Conservation (phyloP, 1,140 invertebrate species). For the Amyelois transitella region DNA sequence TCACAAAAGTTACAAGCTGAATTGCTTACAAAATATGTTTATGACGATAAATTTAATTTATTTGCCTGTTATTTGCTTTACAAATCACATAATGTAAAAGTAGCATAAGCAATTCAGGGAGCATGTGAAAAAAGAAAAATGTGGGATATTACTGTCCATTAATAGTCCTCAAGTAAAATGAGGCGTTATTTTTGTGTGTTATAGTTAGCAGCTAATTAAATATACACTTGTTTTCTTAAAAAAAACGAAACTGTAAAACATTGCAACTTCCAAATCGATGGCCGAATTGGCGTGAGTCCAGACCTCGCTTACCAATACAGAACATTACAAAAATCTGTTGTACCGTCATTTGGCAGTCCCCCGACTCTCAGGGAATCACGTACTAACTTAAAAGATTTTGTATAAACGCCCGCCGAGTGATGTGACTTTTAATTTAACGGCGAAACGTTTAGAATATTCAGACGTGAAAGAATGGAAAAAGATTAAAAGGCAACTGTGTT, state of each 20-base stretch:
- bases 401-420: slow-evolving; percentile 43
- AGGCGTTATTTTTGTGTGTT: no score
- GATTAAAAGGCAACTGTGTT: slow-evolving; percentile 11
- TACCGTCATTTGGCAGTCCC: slow-evolving; percentile 55
- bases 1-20: background rate
- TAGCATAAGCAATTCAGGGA: no score
- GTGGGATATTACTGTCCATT: no score
- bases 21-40: background rate
- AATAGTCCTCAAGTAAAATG: no score
- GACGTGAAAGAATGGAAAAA: slow-evolving; percentile 34
- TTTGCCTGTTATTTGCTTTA: no score
- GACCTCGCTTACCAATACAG: slow-evolving; percentile 63
- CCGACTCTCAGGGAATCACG: slow-evolving; percentile 37
- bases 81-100: no score
- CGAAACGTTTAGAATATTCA: slow-evolving; percentile 37
- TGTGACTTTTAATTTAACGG: slow-evolving; percentile 54
- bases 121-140: no score
- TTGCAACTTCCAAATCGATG: slow-evolving; percentile 63
- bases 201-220: no score
- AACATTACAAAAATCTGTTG: slow-evolving; percentile 69
- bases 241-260: slow-evolving; percentile 21
- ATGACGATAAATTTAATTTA: background rate
- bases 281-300: slow-evolving; percentile 57
- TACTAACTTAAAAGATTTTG: slow-evolving; percentile 64
- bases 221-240: no score